Conservation (phyloP, 2,888 invertebrate genomes). For the Bellardia bayeri region DNA sequence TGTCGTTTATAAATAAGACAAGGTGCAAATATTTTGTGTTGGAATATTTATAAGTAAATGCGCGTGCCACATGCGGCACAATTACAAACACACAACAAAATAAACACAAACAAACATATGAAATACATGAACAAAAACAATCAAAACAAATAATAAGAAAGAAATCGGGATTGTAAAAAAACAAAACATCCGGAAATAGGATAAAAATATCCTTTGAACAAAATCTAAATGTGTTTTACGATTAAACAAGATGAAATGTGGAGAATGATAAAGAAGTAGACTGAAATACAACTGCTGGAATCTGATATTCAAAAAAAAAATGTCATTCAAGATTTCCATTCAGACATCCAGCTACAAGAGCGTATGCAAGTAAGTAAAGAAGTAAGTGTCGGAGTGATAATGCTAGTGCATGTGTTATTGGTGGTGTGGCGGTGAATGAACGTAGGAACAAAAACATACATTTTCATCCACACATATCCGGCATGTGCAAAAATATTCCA, state of each 20-base stretch:
- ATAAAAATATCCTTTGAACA: constrained; percentile 68
- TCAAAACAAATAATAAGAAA: constrained; percentile 58
- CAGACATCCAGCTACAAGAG: constrained; percentile 12
- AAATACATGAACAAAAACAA: constrained; percentile 39
- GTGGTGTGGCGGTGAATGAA: constrained; percentile 48
- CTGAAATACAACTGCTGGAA: constrained; percentile 73
- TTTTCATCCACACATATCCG: constrained; percentile 75
- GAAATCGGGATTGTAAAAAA: constrained; percentile 57
- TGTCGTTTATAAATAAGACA: constrained; percentile 61
- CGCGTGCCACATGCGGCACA: constrained; percentile 72
- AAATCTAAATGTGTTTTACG: constrained; percentile 40
- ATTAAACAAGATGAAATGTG: constrained; percentile 38
- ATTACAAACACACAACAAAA: constrained; percentile 36
- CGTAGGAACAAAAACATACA: constrained; percentile 27
- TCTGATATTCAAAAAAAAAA: constrained; percentile 72
- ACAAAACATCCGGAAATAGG: constrained; percentile 71
- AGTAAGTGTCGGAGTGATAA: constrained; percentile 43
- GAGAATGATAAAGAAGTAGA: constrained; percentile 47
- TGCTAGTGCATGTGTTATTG: constrained; percentile 25
- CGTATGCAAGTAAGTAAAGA: constrained; percentile 41
- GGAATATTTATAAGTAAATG: constrained; percentile 46
- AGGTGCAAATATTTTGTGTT: constrained; percentile 67
- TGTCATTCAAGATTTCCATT: constrained; percentile 69
- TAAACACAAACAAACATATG: constrained; percentile 21
- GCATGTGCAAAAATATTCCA: constrained; percentile 78